These are phyloP conservation scores for Fregata magnificens DNA, from an alignment of 2,113 vertebrate genomes.

Conservation along the genomic window DNA sequence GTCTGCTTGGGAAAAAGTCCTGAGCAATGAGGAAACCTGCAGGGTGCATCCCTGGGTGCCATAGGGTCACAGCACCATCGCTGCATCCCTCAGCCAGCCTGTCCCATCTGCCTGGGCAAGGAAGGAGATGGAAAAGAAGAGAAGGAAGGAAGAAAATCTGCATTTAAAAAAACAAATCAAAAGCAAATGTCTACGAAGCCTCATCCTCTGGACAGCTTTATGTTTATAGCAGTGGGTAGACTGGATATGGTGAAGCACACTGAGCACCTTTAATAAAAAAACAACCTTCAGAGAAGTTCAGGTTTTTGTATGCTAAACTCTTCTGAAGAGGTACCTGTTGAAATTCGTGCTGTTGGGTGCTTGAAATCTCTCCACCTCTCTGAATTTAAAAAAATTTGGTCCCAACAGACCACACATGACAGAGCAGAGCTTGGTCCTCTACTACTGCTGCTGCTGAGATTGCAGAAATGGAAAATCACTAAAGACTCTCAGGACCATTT, in stretches of 20 bases:
- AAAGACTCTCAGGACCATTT: neutral
- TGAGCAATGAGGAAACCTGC: neutral
- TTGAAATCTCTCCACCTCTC: neutral
- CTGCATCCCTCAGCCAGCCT: accelerated
- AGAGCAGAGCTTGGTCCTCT: neutral
- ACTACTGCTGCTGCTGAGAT: neutral
- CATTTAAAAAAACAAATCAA: neutral
- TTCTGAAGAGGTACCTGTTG: neutral
- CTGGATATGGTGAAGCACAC: neutral
- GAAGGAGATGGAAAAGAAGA: neutral
- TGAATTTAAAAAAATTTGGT: neutral
- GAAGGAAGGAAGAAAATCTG: neutral
- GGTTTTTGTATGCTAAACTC: neutral
- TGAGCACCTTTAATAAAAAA: neutral
- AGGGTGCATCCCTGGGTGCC: neutral
- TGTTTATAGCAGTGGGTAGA: neutral
- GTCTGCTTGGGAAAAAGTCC: neutral
- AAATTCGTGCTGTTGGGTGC: neutral
- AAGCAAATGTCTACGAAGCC: neutral
- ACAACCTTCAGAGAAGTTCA: neutral
- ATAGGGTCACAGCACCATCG: neutral
- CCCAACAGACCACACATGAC: accelerated
- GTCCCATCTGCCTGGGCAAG: neutral
- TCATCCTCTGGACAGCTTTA: neutral
- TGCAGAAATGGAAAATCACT: neutral